phyloP scores from a whole-genome alignment of 2,113 vertebrate genomes.

The Xenus cinereus region DNA sequence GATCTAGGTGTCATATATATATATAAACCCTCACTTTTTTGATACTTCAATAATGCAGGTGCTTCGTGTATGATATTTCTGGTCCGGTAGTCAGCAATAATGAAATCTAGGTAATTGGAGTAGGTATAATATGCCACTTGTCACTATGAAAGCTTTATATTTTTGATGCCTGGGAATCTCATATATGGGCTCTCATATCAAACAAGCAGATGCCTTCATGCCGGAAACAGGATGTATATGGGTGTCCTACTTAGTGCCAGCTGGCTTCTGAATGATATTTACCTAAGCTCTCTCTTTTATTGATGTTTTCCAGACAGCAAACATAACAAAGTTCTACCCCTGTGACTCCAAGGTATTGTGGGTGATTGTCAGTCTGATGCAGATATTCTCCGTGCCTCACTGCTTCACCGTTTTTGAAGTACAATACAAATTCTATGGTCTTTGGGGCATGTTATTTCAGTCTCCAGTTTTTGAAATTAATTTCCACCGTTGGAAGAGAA shows the following conservation, averaged over 20 bases:
- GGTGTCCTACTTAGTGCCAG: neutral
- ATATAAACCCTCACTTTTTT: neutral
- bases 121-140: neutral
- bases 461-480: neutral
- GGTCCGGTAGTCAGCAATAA: neutral
- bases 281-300: neutral
- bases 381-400: neutral
- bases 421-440: neutral
- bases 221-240: neutral
- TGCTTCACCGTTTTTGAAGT: neutral
- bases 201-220: neutral
- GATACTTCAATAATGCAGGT: neutral
- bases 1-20: neutral
- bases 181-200: neutral
- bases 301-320: conserved; percentile 24
- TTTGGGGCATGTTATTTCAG: neutral
- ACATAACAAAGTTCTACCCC: neutral
- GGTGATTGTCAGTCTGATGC: neutral
- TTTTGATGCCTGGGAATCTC: neutral
- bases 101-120: neutral
- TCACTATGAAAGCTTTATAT: neutral
- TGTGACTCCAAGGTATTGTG: neutral
- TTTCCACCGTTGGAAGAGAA: neutral
- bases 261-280: conserved; percentile 16
- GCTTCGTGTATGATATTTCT: neutral